Conservation (phyloP, 2,888 invertebrate genomes). For the Arenicola marina region DNA sequence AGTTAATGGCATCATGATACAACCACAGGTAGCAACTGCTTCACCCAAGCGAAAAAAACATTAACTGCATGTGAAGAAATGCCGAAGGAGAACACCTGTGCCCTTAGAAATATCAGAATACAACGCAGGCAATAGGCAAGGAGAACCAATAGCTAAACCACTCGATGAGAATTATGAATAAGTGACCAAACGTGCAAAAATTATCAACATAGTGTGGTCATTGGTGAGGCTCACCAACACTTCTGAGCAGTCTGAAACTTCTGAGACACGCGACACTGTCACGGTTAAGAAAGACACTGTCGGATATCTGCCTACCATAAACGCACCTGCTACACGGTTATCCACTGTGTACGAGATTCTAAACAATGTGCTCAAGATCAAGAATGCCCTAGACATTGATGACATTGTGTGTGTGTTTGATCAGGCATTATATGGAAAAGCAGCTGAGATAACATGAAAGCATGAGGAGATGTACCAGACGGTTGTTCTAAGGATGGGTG, state of each 20-base stretch:
- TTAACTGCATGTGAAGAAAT: not conserved
- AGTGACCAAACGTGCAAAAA: not conserved
- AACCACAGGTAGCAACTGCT: conserved; percentile 21
- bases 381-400: conserved; percentile 10
- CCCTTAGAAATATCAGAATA: conserved; percentile 6
- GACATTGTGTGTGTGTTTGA: conserved; percentile 21
- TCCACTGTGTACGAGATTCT: conserved; percentile 18
- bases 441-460: conserved; percentile 31
- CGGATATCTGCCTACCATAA: conserved; percentile 23
- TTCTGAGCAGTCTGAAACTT: conserved; percentile 13
- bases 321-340: conserved; percentile 22
- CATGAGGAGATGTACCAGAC: conserved; percentile 13
- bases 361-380: conserved; percentile 15
- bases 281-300: conserved; percentile 16
- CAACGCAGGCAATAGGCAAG: conserved; percentile 15
- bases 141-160: conserved; percentile 10
- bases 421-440: conserved; percentile 36
- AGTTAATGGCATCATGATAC: conserved; percentile 37
- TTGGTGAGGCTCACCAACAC: conserved; percentile 5
- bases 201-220: conserved; percentile 10
- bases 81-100: conserved; percentile 1
- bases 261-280: conserved; percentile 1
- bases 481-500: conserved; percentile 29
- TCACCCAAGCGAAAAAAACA: not conserved
- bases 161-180: not conserved